Base-by-base conservation (phyloP, 1,140 invertebrate species). In the Apis dorsata region DNA sequence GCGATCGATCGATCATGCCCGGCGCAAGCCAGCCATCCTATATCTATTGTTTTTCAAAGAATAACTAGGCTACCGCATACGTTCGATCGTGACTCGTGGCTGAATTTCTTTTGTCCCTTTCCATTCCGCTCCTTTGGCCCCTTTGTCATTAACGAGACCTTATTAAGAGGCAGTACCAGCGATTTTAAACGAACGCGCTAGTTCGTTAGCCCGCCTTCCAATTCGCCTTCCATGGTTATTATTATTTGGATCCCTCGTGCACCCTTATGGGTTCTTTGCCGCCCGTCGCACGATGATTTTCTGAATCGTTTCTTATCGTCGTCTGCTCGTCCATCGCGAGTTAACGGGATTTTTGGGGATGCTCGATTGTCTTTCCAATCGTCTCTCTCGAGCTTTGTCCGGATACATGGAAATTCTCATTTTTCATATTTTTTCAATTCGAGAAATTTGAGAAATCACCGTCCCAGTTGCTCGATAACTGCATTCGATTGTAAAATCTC, bases 31-130 rank as follows among this genome's bases (percentile, higher is more conserved):
- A 57, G 79, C 21, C 51, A 72, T 69, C 63, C 49, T 71, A 68
- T 83, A 59, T 79, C 75, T 68, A 79, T 88, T 89, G 84, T 89
- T 89, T 88, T 88, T 88, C 87, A 77, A 79, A 69, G 84, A 88
- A 86, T 85, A 87, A 88, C 84, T 75, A 85, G 66, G 72, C 57
- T 81, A 49, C 75, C 57, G 77, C 60, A 65, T 62, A 71, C 71
- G 70, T 69, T 79, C 76, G 79, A 85, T 88, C 86, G 66, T 79
- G 79, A 78, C 77, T 85, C 74, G 34, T 34, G 28, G 28, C 60
- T 82, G 70, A 65, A 82, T 79, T 87, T 76, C 74, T 83, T 82
- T 81, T 78, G 82, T 87, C 76, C 76, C 44, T 44, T 71, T 68
- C 78, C 68, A 44, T 24, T 72, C 55, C 15, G 49, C 62, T 55